Base-by-base conservation (phyloP, 2,113 vertebrate species). In the Uria lomvia region DNA sequence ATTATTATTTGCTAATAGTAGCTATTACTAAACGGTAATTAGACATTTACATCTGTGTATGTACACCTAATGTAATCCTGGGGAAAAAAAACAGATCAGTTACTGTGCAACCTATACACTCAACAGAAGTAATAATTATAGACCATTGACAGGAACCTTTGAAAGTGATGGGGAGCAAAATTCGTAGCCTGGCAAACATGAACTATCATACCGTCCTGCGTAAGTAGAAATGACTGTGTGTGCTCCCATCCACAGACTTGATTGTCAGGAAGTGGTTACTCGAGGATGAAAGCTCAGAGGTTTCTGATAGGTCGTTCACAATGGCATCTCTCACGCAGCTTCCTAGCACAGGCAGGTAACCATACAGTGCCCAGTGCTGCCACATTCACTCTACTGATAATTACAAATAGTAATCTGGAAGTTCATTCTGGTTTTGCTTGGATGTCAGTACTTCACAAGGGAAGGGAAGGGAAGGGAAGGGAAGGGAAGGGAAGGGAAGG, bases 171-270 rank as follows among this genome's bases (percentile, higher is more conserved):
- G 18, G 11, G 13, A 59, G 21, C 22, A 85, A 58, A 80, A 70
- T 53, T 22, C 22, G 42, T 53, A 34, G 30, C 52, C 32, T 45
- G 66, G 27, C 23, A 83, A 62, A 27, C 26, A 30, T 12, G 32
- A 77, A 50, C 14, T 22, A 23, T 43, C n/a, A 50, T 15, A 32
- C 43, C 38, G 12, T 55, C 40, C 50, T 26, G 14, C 55, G 4
- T 5, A 55, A 49, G 16, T 5, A 18, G 60, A 63, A 68, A 40
- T 27, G 40, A 40, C 47, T 55, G 5, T 58, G 36, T 56, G 47
- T 2, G 1, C 55, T 62, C 17, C 20, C 20, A 9, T 62, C 56
- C 0, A 1, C n/a, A 73, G 24, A 40, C 27, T 50, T 36, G 12
- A 49, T 26, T n/a, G 34, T 52, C 22, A 47, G 55, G 59, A 74